Percentiles rank a stretch among this genome's conserved stretches.
Evolutionary conservation across 2,888 invertebrate genomes (phyloP).

Genomic region (Boloria euphrosyne): DNA sequence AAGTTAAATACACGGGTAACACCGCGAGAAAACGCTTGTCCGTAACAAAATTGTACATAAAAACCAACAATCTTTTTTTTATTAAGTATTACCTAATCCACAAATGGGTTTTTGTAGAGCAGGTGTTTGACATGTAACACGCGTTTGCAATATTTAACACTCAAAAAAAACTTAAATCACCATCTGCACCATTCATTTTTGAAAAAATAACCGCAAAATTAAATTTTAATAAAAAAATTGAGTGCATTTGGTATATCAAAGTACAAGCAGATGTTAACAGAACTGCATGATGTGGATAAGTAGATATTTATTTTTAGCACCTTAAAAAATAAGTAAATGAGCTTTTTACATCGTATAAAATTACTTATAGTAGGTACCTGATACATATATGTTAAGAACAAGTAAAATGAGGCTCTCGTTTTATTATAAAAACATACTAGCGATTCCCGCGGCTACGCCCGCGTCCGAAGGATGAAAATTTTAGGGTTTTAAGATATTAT

Average conservation of each 20-base stretch:
- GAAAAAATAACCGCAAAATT: not conserved
- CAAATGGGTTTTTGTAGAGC: not conserved
- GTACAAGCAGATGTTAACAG: constrained; percentile 1
- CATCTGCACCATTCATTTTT: constrained; percentile 10
- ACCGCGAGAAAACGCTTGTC: too few relatives aligned
- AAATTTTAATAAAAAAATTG: not conserved
- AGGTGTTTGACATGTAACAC: not conserved
- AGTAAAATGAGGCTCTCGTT: too few relatives aligned
- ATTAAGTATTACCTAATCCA: not conserved
- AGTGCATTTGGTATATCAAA: not conserved
- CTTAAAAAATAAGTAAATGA: not conserved
- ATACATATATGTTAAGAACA: not conserved
- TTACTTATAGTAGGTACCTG: not conserved
- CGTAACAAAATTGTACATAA: not conserved
- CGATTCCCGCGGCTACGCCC: too few relatives aligned
- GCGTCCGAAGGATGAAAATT: too few relatives aligned
- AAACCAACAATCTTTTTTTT: not conserved
- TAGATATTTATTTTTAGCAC: not conserved
- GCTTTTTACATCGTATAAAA: too few relatives aligned
- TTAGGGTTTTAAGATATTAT: too few relatives aligned
- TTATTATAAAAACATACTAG: too few relatives aligned
- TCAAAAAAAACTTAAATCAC: not conserved
- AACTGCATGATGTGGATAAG: not conserved
- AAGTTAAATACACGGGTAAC: too few relatives aligned
- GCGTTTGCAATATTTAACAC: not conserved